These are phyloP conservation scores for Phaonia tiefii DNA, from an alignment of 2,888 invertebrate genomes.

Conservation along the genomic window DNA sequence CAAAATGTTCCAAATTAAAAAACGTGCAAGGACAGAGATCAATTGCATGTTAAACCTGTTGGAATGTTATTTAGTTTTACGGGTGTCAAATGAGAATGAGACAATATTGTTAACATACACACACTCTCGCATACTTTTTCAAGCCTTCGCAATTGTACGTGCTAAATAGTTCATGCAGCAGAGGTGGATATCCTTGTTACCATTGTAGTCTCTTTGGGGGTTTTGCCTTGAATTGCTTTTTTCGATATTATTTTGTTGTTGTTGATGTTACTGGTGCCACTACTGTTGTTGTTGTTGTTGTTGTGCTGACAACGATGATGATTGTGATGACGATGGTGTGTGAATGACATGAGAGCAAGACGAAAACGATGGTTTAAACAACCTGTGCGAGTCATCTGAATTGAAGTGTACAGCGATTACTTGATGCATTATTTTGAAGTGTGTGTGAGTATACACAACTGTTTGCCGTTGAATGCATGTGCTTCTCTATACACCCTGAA, in stretches of 20 bases:
- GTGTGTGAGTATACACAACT: not conserved
- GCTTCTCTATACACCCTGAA: too few species aligned
- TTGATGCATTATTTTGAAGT: constrained; percentile 28
- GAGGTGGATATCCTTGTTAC: not conserved
- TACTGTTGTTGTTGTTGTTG: not conserved
- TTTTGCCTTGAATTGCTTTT: constrained; percentile 50
- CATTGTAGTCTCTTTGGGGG: constrained; percentile 26
- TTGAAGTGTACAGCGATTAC: constrained; percentile 41
- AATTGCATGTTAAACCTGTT: not conserved
- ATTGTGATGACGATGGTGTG: not conserved
- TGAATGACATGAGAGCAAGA: constrained; percentile 1
- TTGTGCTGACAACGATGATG: not conserved
- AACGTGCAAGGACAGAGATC: not conserved
- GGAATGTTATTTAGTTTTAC: constrained; percentile 5
- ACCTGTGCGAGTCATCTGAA: constrained; percentile 40
- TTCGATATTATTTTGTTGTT: not conserved
- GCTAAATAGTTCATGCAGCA: constrained; percentile 58
- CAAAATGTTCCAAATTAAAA: not conserved
- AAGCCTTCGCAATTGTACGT: constrained; percentile 35
- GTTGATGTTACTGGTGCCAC: not conserved
- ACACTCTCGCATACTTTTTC: not conserved
- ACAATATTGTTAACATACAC: too few species aligned
- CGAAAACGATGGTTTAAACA: constrained; percentile 1
- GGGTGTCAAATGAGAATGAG: too few species aligned
- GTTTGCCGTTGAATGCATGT: constrained; percentile 1